phyloP scores from a whole-genome alignment of 2,797 vertebrate species.

The Aeoliscus strigatus region DNA sequence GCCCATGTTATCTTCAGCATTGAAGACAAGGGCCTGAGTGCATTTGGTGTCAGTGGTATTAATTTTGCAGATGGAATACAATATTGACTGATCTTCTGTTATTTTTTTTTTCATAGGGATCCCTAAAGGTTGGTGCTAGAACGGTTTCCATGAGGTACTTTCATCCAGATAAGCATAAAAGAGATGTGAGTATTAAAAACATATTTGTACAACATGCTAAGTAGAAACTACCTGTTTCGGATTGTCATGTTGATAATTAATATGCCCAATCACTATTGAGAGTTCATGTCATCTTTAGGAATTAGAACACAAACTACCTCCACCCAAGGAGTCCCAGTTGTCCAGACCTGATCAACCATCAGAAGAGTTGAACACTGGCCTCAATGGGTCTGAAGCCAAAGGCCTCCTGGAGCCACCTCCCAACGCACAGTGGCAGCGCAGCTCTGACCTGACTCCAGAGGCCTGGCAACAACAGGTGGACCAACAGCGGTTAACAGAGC shows the following conservation, averaged over 20 bases:
- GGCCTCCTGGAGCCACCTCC: conserved; percentile 38
- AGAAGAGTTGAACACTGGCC: conserved; percentile 35
- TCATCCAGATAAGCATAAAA: conserved; percentile 63
- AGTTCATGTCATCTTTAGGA: conserved; percentile 41
- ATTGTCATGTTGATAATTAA: no score
- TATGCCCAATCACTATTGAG: background rate
- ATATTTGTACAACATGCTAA: no score
- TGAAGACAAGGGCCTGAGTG: conserved; percentile 56
- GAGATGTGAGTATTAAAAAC: conserved; percentile 61
- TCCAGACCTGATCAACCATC: conserved; percentile 49
- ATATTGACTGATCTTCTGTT: conserved; percentile 29
- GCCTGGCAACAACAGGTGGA: conserved; percentile 81
- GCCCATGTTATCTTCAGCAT: conserved; percentile 43
- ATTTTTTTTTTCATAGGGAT: conserved; percentile 75
- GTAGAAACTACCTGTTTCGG: no score
- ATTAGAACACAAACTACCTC: conserved; percentile 53
- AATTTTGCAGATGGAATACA: conserved; percentile 19
- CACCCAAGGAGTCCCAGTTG: conserved; percentile 55
- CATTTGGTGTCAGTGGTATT: conserved; percentile 59
- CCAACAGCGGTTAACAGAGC: conserved; percentile 67
- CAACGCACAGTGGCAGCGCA: conserved; percentile 69
- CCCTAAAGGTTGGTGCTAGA: conserved; percentile 79
- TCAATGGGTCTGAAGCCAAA: conserved; percentile 49
- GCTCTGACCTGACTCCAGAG: conserved; percentile 76
- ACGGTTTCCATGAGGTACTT: conserved; percentile 74